These are phyloP conservation scores for Drosophila histrio DNA, from an alignment of 2,888 invertebrate genomes.

Conservation along the genomic window DNA sequence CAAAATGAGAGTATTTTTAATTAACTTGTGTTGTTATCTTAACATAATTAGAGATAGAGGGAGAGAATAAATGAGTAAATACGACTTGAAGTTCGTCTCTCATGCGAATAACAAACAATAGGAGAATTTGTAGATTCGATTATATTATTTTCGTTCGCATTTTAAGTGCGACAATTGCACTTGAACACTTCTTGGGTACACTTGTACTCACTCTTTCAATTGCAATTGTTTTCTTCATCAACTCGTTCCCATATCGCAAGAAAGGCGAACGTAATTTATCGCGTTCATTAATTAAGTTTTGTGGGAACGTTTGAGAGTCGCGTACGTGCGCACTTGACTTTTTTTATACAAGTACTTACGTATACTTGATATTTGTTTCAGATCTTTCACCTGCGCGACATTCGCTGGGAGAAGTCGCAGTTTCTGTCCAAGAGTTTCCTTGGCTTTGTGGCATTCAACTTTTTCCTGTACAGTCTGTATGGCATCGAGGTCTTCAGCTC, in stretches of 20 bases:
- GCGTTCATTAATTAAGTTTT: conserved; percentile 58
- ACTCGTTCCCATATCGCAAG: conserved; percentile 24
- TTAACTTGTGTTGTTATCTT: not conserved
- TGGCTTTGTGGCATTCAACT: conserved; percentile 94
- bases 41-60: conserved; percentile 1
- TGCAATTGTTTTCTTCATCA: conserved; percentile 42
- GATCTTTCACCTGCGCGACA: conserved; percentile 95
- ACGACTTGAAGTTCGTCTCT: not conserved
- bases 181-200: conserved; percentile 32
- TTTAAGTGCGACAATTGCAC: conserved; percentile 12
- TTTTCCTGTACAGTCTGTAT: conserved; percentile 93
- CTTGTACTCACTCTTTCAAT: conserved; percentile 34
- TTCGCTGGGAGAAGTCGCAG: conserved; percentile 94
- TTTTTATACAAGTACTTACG: not conserved
- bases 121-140: not conserved
- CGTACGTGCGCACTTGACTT: conserved; percentile 32
- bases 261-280: conserved; percentile 44
- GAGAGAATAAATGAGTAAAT: not conserved
- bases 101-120: not conserved
- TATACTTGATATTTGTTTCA: conserved; percentile 81
- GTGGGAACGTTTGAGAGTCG: conserved; percentile 30
- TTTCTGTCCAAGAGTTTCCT: conserved; percentile 96
- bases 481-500: conserved; percentile 87
- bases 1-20: not conserved
- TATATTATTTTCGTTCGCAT: not conserved